Base-by-base conservation (phyloP, 2,888 invertebrate species). In the Cryptus viduatorius region DNA sequence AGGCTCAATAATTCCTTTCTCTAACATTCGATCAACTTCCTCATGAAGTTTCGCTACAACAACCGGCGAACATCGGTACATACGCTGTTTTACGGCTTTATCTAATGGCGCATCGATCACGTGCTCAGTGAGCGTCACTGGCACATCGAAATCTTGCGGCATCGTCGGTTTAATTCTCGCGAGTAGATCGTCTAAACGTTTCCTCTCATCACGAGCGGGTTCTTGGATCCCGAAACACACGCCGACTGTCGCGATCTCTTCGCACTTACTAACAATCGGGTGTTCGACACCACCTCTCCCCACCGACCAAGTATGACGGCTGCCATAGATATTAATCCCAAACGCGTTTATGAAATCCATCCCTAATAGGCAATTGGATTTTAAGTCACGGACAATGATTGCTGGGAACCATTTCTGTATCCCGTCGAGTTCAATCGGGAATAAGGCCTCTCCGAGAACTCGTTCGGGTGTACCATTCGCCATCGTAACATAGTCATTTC, bases 11-110 rank as follows among this genome's bases (percentile, higher is more conserved):
- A 87, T 68, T 7, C 73, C 77, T 1, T 16, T 44, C 5, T 5
- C 44, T 31, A 85, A 31, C 82, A 86, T 77, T 14, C 80, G 67
- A 4, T 86, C 69, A 1, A 86, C 69, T 29, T 82, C 84, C 2
- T 5, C 53, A 44, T 86, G 44, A 10, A 77, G 53, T 3, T 48
- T 42, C 10, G 72, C 50, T 16, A 82, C 77, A 0, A 82, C 76
- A 5, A 61, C 59, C 1, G 84, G 82, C 4, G 73, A 75, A 1
- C 64, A 31, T 1, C 42, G 78, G 42, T 84, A 82, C 50, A 65
- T n/a, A n/a, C n/a, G n/a, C n/a, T n/a, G n/a, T n/a, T n/a, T n/a
- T n/a, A n/a, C n/a, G n/a, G n/a, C n/a, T n/a, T n/a, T n/a, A n/a
- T n/a, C n/a, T n/a, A n/a, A n/a, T n/a, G n/a, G n/a, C n/a, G n/a